Evolutionary conservation across 1,140 invertebrate genomes (phyloP).

Genomic region (Papilio aristodemus): DNA sequence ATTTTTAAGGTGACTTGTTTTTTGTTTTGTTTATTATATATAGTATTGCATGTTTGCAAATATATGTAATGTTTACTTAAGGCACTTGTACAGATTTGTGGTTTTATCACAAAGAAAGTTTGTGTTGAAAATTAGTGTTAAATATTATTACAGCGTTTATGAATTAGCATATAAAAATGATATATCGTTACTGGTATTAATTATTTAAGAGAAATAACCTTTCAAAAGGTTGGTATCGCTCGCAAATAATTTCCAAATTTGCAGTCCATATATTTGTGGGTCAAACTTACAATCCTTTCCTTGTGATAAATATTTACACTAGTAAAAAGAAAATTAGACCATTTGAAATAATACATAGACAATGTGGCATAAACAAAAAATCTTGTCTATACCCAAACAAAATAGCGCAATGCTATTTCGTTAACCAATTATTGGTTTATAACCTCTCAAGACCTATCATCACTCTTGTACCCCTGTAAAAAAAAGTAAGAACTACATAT

Average conservation of each 20-base stretch:
- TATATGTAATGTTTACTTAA: slow-evolving; percentile 44
- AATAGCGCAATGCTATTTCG: not conserved
- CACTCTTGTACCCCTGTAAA: slow-evolving; percentile 50
- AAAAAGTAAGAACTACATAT: slow-evolving; percentile 35
- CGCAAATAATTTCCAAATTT: slow-evolving; percentile 26
- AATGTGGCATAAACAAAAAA: slow-evolving; percentile 4
- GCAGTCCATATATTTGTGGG: slow-evolving; percentile 42
- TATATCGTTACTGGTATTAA: slow-evolving; percentile 29
- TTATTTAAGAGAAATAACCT: slow-evolving; percentile 20
- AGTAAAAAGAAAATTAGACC: slow-evolving; percentile 16
- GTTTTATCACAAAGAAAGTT: slow-evolving; percentile 31
- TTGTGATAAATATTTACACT: slow-evolving; percentile 56
- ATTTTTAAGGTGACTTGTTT: slow-evolving; percentile 62
- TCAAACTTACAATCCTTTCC: slow-evolving; percentile 57
- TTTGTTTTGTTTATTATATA: slow-evolving; percentile 49
- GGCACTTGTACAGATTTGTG: slow-evolving; percentile 37
- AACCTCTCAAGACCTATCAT: slow-evolving; percentile 37
- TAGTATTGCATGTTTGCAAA: slow-evolving; percentile 47
- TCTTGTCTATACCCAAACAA: not conserved
- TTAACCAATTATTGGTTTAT: slow-evolving; percentile 30
- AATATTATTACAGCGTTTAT: slow-evolving; percentile 5
- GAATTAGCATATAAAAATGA: slow-evolving; percentile 10
- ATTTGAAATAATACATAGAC: not conserved
- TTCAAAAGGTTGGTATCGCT: not conserved
- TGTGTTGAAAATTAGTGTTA: slow-evolving; percentile 21